Evolutionary conservation across 2,797 vertebrate genomes (phyloP).

Genomic region (Oreochromis grahami): DNA sequence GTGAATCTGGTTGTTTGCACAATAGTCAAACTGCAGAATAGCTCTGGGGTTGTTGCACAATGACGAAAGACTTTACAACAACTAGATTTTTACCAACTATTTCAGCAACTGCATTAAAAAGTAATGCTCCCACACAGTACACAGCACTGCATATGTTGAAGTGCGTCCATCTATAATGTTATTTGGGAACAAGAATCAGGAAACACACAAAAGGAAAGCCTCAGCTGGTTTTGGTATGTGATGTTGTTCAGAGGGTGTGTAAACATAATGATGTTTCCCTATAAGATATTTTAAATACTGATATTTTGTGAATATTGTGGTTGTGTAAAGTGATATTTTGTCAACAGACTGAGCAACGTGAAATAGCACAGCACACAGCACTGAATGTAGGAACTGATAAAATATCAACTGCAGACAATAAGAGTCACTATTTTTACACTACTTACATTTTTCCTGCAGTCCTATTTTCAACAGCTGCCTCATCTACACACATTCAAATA

Average conservation of each 20-base stretch:
- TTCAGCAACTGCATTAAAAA: not conserved
- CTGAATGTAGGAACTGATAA: not conserved
- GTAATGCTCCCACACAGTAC: not conserved
- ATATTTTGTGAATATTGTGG: not conserved
- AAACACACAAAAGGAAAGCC: conserved; percentile 19
- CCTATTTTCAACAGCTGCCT: not conserved
- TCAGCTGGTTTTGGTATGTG: not conserved
- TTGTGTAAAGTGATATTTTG: not conserved
- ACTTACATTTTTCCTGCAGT: not conserved
- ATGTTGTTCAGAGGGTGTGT: not conserved
- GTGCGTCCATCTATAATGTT: not conserved
- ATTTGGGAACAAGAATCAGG: conserved; percentile 21
- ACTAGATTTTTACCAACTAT: not conserved
- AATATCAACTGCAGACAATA: not conserved
- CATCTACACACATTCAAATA: not conserved
- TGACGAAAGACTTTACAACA: not conserved
- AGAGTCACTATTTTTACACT: not conserved
- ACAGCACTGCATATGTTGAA: not conserved
- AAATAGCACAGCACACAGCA: not conserved
- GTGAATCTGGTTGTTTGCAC: not conserved
- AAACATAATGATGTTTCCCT: not conserved
- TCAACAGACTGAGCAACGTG: not conserved
- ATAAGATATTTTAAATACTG: not conserved
- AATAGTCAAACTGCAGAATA: not conserved
- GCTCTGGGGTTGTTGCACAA: not conserved